phyloP scores from a whole-genome alignment of 2,797 vertebrate genomes.

The Myripristis murdjan region DNA sequence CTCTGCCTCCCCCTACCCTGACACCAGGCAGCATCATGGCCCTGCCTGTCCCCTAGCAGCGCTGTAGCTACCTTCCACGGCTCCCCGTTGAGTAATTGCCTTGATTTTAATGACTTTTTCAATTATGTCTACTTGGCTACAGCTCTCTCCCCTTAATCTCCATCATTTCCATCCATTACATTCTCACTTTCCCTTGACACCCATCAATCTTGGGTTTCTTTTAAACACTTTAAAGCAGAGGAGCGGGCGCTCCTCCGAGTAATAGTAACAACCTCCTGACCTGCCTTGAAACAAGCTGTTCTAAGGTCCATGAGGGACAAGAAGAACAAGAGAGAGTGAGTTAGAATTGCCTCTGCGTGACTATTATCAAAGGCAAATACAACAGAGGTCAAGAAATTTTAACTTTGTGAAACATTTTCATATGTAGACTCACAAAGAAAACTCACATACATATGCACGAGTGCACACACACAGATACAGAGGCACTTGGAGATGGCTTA shows the following conservation, averaged over 20 bases:
- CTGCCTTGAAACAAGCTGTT: constrained; percentile 31
- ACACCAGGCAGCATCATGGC: constrained; percentile 11
- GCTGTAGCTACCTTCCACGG: constrained; percentile 36
- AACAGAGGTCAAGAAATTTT: neutral
- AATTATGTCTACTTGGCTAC: constrained; percentile 67
- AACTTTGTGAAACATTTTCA: neutral
- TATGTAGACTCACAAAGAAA: neutral
- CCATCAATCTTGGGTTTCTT: constrained; percentile 65
- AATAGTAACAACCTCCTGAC: constrained; percentile 42
- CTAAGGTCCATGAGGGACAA: constrained; percentile 6
- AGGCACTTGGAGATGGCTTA: constrained; percentile 68
- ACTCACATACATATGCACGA: neutral
- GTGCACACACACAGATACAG: constrained; percentile 4
- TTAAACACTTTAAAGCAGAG: constrained; percentile 51
- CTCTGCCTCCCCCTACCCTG: neutral
- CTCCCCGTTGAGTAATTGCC: constrained; percentile 60
- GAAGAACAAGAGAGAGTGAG: neutral
- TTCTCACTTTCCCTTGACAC: constrained; percentile 58
- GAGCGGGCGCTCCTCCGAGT: constrained; percentile 5
- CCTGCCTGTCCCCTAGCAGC: constrained; percentile 1
- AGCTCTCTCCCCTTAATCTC: constrained; percentile 63
- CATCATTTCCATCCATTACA: constrained; percentile 73
- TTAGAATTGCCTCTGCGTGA: neutral
- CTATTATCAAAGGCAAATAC: constrained; percentile 15
- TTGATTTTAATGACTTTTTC: constrained; percentile 73